Base-by-base conservation (phyloP, 2,113 vertebrate genomes). In the Thinocorus orbignyianus region DNA sequence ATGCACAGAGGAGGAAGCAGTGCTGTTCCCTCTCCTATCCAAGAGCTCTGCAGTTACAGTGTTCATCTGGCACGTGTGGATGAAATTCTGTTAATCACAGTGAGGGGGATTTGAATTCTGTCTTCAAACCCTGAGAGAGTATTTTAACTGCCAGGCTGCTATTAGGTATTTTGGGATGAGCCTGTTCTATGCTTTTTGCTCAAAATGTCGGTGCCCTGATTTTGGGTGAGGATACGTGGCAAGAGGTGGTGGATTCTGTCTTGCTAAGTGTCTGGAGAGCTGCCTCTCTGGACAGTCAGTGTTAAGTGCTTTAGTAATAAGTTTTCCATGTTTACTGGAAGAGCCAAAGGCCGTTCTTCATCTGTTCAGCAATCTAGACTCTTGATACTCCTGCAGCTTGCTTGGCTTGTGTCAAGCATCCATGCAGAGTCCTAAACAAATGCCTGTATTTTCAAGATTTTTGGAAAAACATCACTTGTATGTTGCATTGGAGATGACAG, bases 401-500 rank as follows among this genome's bases (percentile, higher is more conserved):
- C 60, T 80, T 77, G 35, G 33, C 16, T 61, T 57, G 5, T 58
- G 31, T 64, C 79, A 80, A 51, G 71, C 10, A 51, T 33, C 23
- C 5, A 2, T 14, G 11, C 35, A 64, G 33, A 79, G 8, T 92
- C n/a, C 8, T 37, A 70, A 94, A 60, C 3, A 81, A 79, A 41
- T 22, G 10, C 17, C 7, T 79, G 9, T 37, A 2, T 39, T 80
- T 60, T 52, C 11, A n/a, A 52, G 15, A 2, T 7, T 26, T 51
- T 61, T 58, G 58, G 5, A 17, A 48, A 66, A 73, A 35, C 11
- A 68, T 6, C 7, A 19, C 19, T 15, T 57, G 8, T 0, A 0
- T 13, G 5, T 48, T 78, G 25, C 19, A 46, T 39, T 14, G 13
- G 60, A 71, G 11, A 25, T 37, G 26, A 19, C 33, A 9, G 31